Evolutionary conservation across 2,113 vertebrate genomes (phyloP), one percentile per base, ranked within the genome.

Genomic region (Cygnus buccinator): DNA sequence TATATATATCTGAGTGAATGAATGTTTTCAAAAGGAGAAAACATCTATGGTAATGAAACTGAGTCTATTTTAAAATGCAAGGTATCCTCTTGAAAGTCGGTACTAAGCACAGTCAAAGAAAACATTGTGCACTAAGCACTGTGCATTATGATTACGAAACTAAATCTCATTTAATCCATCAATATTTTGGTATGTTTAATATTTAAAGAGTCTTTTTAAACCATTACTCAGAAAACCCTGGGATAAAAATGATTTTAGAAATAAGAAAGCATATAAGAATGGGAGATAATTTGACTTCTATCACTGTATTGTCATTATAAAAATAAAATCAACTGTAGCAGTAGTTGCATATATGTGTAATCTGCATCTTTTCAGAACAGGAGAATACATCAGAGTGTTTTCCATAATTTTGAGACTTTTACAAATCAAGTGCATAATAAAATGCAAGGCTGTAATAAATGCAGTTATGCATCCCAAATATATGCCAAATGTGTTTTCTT

Each of bases 131-230:
- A 65, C 48, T 87, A 85, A 96, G 93, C 54, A 59, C 35, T 68
- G 13, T 96, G 80, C 93, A 96, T 98, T 98, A 97, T 83, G 87
- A 94, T 97, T 96, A 97, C 92, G 80, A 97, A 97, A 94, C 87
- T 93, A 61, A 67, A 70, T 92, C 93, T 97, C 78, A 85, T 94
- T 92, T 97, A 97, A 97, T 96, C 96, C 95, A 83, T 81, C 91
- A 74, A 67, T 94, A 93, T 96, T 94, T 95, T 79, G 58, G 14
- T 94, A 61, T 84, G 62, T 86, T 97, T 97, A 97, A 96, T 97
- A 96, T 97, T 97, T 96, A 97, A 97, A 96, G 80, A 95, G 83
- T 79, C 72, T 81, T 95, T 95, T 94, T 20, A 96, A 97, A 83
- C 77, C 58, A 82, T 96, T 96, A 85, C 46, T 96, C 65, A 71